Conservation (phyloP, 2,888 invertebrate genomes). For the Polymixis lichenea region DNA sequence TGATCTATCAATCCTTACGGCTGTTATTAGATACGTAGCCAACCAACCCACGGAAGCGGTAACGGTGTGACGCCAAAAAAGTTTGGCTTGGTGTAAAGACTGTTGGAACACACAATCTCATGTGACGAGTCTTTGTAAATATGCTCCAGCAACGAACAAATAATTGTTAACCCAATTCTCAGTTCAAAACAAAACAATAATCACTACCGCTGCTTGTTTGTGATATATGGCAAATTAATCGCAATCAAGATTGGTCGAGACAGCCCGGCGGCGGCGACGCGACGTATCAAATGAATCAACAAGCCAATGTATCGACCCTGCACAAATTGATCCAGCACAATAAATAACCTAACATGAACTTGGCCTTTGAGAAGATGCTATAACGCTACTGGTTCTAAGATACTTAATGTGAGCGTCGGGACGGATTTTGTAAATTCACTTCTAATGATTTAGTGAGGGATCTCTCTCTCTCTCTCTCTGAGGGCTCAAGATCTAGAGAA, state of each 20-base stretch:
- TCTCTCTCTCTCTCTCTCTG: background rate
- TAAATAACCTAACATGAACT: conserved; percentile 48
- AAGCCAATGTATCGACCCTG: conserved; percentile 40
- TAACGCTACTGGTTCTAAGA: background rate
- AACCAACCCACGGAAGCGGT: too few species aligned
- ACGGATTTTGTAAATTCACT: background rate
- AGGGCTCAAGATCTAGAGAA: background rate
- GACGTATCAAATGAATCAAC: conserved; percentile 42
- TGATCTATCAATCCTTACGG: too few species aligned
- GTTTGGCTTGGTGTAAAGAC: background rate
- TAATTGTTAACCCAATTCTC: conserved; percentile 16
- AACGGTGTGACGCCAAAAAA: too few species aligned
- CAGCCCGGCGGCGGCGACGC: conserved; percentile 53
- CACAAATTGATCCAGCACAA: conserved; percentile 60
- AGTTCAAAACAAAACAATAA: conserved; percentile 46
- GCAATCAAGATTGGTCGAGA: conserved; percentile 55
- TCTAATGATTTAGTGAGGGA: background rate
- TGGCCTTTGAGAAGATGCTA: conserved; percentile 13
- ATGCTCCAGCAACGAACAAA: background rate
- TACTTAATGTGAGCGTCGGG: background rate
- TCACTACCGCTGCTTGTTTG: conserved; percentile 23
- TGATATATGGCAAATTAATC: conserved; percentile 33
- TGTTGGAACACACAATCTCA: background rate
- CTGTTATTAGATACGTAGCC: too few species aligned
- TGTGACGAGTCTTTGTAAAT: background rate